A percentile compares a stretch with the other conserved stretches of the same genome.
Conservation (phyloP, 1,140 invertebrate genomes). For the Anoplophora glabripennis region DNA sequence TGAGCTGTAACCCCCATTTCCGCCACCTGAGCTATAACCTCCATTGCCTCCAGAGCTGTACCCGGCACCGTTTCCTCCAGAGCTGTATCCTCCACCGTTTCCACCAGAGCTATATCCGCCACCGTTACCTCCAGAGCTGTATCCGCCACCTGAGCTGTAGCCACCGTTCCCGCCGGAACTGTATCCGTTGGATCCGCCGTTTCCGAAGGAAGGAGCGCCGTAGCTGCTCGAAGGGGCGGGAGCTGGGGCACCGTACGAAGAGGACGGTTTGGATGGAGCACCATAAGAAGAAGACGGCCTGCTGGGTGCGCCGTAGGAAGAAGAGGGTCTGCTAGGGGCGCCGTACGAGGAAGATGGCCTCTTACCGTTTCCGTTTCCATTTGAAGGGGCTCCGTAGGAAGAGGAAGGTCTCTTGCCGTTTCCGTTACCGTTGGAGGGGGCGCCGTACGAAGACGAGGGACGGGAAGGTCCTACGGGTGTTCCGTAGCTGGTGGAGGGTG, state of each 20-base stretch:
- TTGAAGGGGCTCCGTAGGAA: constrained; percentile 42
- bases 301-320: constrained; percentile 48
- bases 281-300: constrained; percentile 48
- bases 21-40: constrained; percentile 16
- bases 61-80: constrained; percentile 33
- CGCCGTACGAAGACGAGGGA: constrained; percentile 35
- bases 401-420: constrained; percentile 28
- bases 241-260: constrained; percentile 19
- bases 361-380: constrained; percentile 38
- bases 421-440: constrained; percentile 43
- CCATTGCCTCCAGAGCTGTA: constrained; percentile 16
- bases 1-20: constrained; percentile 19
- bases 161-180: constrained; percentile 13
- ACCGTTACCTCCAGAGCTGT: constrained; percentile 18
- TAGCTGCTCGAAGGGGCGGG: constrained; percentile 40
- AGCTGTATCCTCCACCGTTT: constrained; percentile 40
- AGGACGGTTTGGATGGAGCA: constrained; percentile 42
- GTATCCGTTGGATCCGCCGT: constrained; percentile 39
- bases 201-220: constrained; percentile 35
- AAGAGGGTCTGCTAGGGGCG: constrained; percentile 41
- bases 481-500: constrained; percentile 37
- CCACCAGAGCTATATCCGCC: constrained; percentile 36
- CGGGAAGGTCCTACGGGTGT: constrained; percentile 32
- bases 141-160: constrained; percentile 38
- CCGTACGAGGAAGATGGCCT: constrained; percentile 21